These are phyloP conservation scores for Barypeithes pellucidus DNA, from an alignment of 2,888 invertebrate species.

Conservation along the genomic window DNA sequence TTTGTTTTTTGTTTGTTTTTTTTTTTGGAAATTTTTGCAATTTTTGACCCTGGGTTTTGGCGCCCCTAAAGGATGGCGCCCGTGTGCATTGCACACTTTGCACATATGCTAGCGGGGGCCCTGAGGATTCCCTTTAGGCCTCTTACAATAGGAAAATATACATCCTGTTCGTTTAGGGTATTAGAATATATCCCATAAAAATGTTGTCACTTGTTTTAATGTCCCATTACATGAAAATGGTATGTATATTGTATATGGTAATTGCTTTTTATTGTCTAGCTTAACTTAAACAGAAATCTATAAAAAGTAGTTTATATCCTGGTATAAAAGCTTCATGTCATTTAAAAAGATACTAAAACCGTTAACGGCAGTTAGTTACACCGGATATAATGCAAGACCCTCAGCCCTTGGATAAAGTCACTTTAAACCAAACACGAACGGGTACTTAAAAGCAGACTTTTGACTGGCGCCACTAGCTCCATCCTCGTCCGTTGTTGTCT, in stretches of 20 bases:
- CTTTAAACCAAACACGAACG: slow-evolving; percentile 63
- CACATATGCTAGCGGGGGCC: too few species aligned
- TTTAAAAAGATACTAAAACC: slow-evolving; percentile 39
- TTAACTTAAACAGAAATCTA: slow-evolving; percentile 39
- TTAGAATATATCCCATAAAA: too few species aligned
- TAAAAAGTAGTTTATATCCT: slow-evolving; percentile 43
- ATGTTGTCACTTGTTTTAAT: neutral
- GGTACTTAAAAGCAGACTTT: slow-evolving; percentile 64
- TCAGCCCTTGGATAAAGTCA: slow-evolving; percentile 62
- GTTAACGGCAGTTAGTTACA: slow-evolving; percentile 55
- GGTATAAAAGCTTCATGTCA: slow-evolving; percentile 24
- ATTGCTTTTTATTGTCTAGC: slow-evolving; percentile 7
- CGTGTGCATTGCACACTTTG: too few species aligned
- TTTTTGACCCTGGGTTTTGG: too few species aligned
- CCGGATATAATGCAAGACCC: slow-evolving; percentile 62
- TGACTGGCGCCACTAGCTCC: slow-evolving; percentile 61
- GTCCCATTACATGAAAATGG: neutral
- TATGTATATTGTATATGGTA: neutral
- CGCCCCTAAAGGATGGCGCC: too few species aligned
- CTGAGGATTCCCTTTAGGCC: too few species aligned
- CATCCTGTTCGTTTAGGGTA: neutral
- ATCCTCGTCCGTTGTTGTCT: slow-evolving; percentile 41
- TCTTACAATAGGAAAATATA: too few species aligned
- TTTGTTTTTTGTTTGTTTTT: too few species aligned
- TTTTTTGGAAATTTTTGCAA: too few species aligned